Base-by-base conservation (phyloP, 2,888 invertebrate genomes). In the Polia nebulosa region DNA sequence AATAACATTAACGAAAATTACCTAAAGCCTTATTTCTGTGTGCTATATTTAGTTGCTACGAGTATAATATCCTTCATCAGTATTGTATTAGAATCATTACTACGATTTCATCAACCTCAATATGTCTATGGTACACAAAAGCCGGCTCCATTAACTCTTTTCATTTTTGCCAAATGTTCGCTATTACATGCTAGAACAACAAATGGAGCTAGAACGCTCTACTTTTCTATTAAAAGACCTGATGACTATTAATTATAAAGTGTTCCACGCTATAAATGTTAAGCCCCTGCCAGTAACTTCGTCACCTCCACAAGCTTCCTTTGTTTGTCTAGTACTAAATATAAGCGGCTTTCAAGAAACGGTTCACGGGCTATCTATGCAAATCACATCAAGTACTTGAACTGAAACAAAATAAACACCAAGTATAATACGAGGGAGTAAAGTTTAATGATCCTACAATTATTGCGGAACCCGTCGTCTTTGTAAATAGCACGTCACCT, bases 401-500 rank as follows among this genome's bases (percentile, higher is more conserved):
- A 76, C 56, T 70, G 45, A 68, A 79, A 67, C 47, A 70, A 72
- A 80, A 76, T 74, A 69, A 65, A 75, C 64, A 72, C 72, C 20
- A 64, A 66, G 62, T 53, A 56, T 70, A 69, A 70, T 65, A 70
- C 36, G 27, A 57, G 25, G 11, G 22, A 70, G 64, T 76, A 63
- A 70, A 80, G 66, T 72, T 76, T 62, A 75, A 65, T 27, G 34
- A 34, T 49, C 60, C 57, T 70, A 58, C 77, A 73, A 69, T 73
- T 68, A 76, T 67, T 67, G 68, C 44, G 25, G 55, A 59, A 55
- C 47, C 55, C 57, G 67, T 52, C 61, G 57, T 63, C 76, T 74
- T 75, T 58, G 74, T 68, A 78, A 77, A 82, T 81, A 89, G 85
- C 88, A 89, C 81, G 87, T 89, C 87, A 89, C 76, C 53, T 69